Conservation (phyloP, 1,140 invertebrate genomes). For the Drosophila albomicans region DNA sequence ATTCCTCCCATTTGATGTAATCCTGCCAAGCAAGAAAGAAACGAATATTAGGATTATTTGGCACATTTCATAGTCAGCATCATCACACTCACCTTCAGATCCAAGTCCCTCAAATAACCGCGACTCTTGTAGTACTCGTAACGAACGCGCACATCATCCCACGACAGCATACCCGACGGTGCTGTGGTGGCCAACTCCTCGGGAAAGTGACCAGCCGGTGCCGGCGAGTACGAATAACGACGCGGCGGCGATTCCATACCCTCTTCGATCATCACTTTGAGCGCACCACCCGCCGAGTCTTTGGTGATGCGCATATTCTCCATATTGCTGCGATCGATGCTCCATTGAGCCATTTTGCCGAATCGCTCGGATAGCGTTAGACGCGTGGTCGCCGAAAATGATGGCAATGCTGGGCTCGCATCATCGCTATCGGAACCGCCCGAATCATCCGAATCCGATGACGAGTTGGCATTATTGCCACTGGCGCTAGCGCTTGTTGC, state of each 20-base stretch:
- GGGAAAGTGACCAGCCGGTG: constrained; percentile 91
- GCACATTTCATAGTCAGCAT: neutral
- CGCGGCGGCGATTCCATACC: constrained; percentile 85
- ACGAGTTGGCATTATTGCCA: constrained; percentile 71
- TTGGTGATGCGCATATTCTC: constrained; percentile 94
- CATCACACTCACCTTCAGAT: constrained; percentile 71
- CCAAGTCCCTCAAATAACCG: constrained; percentile 90
- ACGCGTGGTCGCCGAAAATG: constrained; percentile 85
- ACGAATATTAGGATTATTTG: neutral
- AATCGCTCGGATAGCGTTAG: constrained; percentile 92
- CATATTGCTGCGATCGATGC: constrained; percentile 90
- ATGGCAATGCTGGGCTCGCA: constrained; percentile 71
- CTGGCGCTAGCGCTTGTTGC: constrained; percentile 43
- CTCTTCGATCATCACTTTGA: constrained; percentile 91
- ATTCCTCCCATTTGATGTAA: constrained; percentile 96
- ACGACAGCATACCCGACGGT: constrained; percentile 90
- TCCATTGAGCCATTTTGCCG: constrained; percentile 96
- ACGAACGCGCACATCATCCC: constrained; percentile 93
- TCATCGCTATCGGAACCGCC: constrained; percentile 81
- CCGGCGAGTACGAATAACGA: constrained; percentile 88
- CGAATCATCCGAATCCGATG: constrained; percentile 83
- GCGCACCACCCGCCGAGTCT: constrained; percentile 87
- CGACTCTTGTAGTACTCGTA: constrained; percentile 93
- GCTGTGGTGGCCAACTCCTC: constrained; percentile 89
- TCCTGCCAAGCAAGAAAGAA: constrained; percentile 85